Evolutionary conservation across 2,797 vertebrate genomes (phyloP).

Genomic region (Sternotherus odoratus): DNA sequence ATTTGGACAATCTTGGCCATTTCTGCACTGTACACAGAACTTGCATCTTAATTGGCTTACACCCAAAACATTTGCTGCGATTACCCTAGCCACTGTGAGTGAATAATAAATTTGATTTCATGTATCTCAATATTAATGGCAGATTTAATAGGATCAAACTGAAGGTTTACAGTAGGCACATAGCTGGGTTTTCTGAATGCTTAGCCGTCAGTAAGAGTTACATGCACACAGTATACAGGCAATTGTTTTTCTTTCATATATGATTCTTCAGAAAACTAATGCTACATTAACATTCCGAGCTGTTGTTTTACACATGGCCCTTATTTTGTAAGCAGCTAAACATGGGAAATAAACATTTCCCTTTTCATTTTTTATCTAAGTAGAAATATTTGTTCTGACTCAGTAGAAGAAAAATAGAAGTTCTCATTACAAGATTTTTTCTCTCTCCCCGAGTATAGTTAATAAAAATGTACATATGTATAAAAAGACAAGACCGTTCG

Average conservation of each 20-base stretch:
- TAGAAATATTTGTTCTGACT: background rate
- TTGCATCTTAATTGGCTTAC: conserved; percentile 18
- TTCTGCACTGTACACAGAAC: background rate
- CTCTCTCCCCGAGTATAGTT: background rate
- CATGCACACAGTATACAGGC: background rate
- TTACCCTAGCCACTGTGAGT: background rate
- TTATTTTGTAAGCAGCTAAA: conserved; percentile 36
- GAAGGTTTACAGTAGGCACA: background rate
- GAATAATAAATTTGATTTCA: conserved; percentile 20
- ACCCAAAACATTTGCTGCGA: background rate
- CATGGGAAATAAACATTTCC: conserved; percentile 19
- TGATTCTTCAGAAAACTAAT: background rate
- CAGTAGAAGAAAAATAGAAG: background rate
- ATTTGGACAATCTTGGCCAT: conserved; percentile 9
- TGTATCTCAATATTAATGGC: background rate
- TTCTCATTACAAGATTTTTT: conserved; percentile 15
- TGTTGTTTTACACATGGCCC: background rate
- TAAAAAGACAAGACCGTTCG: background rate
- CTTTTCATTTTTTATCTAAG: conserved; percentile 9
- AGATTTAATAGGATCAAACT: background rate
- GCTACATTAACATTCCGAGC: background rate
- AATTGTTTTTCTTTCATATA: conserved; percentile 27
- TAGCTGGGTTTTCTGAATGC: background rate
- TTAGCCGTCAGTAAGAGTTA: conserved; percentile 8
- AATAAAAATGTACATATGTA: conserved; percentile 3